Conservation (phyloP, 2,113 vertebrate genomes). For the Eptesicus fuscus region DNA sequence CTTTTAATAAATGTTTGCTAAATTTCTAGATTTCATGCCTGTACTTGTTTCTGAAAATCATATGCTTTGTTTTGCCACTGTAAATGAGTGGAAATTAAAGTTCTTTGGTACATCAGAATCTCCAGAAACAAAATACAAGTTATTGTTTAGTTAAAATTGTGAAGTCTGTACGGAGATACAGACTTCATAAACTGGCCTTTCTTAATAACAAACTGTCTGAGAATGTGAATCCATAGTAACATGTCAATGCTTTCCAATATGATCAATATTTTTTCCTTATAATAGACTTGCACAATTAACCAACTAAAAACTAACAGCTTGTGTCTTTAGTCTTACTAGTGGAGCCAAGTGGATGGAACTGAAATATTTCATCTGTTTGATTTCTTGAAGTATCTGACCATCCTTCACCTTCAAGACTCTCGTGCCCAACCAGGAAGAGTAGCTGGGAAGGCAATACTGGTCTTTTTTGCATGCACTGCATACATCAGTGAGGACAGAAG, state of each 20-base stretch:
- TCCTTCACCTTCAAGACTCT: background rate
- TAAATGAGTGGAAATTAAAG: background rate
- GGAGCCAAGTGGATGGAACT: background rate
- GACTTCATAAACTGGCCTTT: background rate
- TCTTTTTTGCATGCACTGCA: background rate
- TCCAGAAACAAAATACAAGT: no score
- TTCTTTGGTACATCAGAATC: no score
- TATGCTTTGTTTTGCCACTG: background rate
- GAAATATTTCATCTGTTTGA: background rate
- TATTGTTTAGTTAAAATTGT: background rate
- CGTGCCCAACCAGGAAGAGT: background rate
- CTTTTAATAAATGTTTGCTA: constrained; percentile 24
- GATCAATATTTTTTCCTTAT: background rate
- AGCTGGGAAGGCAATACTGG: background rate
- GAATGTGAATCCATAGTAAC: background rate
- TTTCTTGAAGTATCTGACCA: background rate
- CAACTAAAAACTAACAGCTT: background rate
- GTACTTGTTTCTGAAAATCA: background rate
- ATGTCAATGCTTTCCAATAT: background rate
- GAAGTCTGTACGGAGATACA: background rate
- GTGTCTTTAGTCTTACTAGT: background rate
- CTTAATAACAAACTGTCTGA: background rate
- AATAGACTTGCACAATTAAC: background rate
- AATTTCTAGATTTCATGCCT: constrained; percentile 19
- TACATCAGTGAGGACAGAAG: background rate